Percentiles rank a stretch among this genome's conserved stretches.
phyloP scores from a whole-genome alignment of 2,113 vertebrate genomes.

The Macheiramphus alcinus region DNA sequence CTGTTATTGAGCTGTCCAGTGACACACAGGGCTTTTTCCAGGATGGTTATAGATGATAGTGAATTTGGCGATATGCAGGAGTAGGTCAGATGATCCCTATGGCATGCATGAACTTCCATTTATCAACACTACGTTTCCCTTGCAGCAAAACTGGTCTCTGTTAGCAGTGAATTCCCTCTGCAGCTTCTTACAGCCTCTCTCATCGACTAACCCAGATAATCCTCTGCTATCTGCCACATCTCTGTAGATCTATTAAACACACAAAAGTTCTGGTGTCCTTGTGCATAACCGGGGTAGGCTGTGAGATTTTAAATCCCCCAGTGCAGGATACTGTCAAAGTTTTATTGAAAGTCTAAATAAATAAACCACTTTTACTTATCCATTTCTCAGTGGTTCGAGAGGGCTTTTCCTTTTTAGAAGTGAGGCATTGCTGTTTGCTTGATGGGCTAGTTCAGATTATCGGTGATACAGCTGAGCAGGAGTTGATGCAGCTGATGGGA shows the following conservation, averaged over 20 bases:
- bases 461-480: neutral
- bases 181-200: slow-evolving; percentile 13
- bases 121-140: neutral
- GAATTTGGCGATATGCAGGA: neutral
- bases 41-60: neutral
- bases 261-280: neutral
- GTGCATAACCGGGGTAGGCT: neutral
- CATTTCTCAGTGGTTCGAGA: neutral
- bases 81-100: neutral
- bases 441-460: neutral
- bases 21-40: neutral
- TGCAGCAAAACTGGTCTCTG: neutral
- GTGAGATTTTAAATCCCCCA: neutral
- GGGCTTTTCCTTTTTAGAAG: neutral
- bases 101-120: neutral
- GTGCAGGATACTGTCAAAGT: neutral
- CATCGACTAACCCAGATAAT: slow-evolving; percentile 40
- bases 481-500: neutral
- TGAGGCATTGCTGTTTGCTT: neutral
- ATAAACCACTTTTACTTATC: neutral
- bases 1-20: neutral
- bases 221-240: slow-evolving; percentile 40
- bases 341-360: neutral
- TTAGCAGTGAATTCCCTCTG: neutral
- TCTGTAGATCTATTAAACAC: slow-evolving; percentile 13